phyloP scores from a whole-genome alignment of 2,888 invertebrate species.

The Tenthredo mesomela region DNA sequence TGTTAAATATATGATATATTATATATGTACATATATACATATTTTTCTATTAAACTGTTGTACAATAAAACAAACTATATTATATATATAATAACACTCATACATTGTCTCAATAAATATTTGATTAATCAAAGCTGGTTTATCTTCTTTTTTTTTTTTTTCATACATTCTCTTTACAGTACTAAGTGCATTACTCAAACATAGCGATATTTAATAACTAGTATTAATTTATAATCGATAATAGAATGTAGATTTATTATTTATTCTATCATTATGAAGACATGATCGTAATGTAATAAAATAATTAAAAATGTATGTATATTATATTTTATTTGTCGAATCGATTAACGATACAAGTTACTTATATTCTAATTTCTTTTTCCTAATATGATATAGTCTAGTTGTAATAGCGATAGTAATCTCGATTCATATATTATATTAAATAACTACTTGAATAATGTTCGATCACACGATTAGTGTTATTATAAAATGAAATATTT shows the following conservation, averaged over 20 bases:
- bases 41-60: conserved; percentile 43
- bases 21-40: neutral
- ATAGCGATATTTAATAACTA: neutral
- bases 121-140: conserved; percentile 8
- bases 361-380: neutral
- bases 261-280: neutral
- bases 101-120: conserved; percentile 33
- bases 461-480: neutral
- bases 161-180: neutral
- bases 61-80: conserved; percentile 47
- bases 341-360: neutral
- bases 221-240: neutral
- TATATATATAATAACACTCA: conserved; percentile 27
- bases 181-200: neutral
- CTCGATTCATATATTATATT: neutral
- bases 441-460: neutral
- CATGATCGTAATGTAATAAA: neutral
- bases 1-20: neutral
- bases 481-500: no score
- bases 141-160: conserved; percentile 4
- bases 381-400: no score
- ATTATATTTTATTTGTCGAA: neutral
- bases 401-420: neutral
- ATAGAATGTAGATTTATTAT: neutral
- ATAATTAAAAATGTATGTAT: neutral